Evolutionary conservation across 35 echinoderm and acorn worm genomes (phyloP).

Genomic region (Heliocidaris tuberculata): DNA sequence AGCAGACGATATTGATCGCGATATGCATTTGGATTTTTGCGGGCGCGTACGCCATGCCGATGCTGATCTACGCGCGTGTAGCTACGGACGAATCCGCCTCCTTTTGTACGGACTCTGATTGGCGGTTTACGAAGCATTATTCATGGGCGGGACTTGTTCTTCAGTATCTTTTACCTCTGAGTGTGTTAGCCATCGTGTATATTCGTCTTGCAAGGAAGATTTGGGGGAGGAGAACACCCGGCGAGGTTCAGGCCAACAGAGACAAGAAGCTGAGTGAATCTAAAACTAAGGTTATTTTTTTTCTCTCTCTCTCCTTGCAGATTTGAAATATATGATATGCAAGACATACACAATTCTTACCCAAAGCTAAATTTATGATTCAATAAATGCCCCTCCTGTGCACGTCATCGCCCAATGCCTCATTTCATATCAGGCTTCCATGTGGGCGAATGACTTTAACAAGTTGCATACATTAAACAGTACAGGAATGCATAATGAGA

Average conservation of each 20-base stretch:
- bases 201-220: constrained; percentile 73
- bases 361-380: too few species aligned
- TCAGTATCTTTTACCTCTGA: constrained; percentile 84
- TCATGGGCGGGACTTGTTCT: constrained; percentile 65
- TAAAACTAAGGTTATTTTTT: constrained; percentile 78
- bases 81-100: constrained; percentile 42
- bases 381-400: too few species aligned
- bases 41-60: constrained; percentile 69
- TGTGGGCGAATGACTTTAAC: too few species aligned
- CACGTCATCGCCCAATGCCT: too few species aligned
- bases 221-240: constrained; percentile 91
- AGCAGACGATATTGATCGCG: constrained; percentile 64
- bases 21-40: constrained; percentile 78
- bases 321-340: background rate
- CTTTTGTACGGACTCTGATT: constrained; percentile 63
- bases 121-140: constrained; percentile 59
- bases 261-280: constrained; percentile 85
- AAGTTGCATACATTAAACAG: too few species aligned
- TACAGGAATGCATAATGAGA: too few species aligned
- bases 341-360: too few species aligned
- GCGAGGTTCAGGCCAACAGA: constrained; percentile 77
- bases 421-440: too few species aligned
- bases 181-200: constrained; percentile 71
- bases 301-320: constrained; percentile 30
- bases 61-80: constrained; percentile 63